These are phyloP conservation scores for Aurelia aurita complex sp. Pacific DNA, from an alignment of 30 jellyfish, hydroid and myxozoan genomes.

Conservation along the genomic window DNA sequence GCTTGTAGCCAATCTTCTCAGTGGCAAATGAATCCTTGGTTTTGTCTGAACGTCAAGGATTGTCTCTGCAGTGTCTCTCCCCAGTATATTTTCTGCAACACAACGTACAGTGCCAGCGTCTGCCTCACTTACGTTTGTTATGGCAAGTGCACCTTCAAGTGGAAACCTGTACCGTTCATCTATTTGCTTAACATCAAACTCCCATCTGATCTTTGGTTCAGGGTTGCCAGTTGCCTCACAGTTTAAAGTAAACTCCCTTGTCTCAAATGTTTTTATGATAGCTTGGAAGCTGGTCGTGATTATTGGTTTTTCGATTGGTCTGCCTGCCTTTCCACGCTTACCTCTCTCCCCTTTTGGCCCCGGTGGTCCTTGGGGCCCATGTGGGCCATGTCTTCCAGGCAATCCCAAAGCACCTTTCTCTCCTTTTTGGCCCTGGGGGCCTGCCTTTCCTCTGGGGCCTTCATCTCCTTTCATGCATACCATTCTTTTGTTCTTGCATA, in stretches of 20 bases:
- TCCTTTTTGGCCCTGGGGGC: slow-evolving; percentile 33
- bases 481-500: slow-evolving; percentile 13
- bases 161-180: slow-evolving; percentile 19
- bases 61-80: slow-evolving; percentile 19
- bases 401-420: slow-evolving; percentile 12
- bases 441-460: slow-evolving; percentile 35
- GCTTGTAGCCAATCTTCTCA: background rate
- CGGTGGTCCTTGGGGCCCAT: background rate
- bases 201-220: slow-evolving; percentile 9
- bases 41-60: slow-evolving; percentile 14
- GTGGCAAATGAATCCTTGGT: slow-evolving; percentile 10
- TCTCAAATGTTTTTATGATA: background rate
- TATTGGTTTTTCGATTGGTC: slow-evolving; percentile 23
- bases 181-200: background rate
- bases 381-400: slow-evolving; percentile 3
- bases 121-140: background rate
- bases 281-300: background rate
- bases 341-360: slow-evolving; percentile 41
- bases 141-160: slow-evolving; percentile 7
- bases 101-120: slow-evolving; percentile 16
- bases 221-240: slow-evolving; percentile 42
- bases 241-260: background rate
- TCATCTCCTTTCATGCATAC: slow-evolving; percentile 32
- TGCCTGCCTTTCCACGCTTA: slow-evolving; percentile 19
- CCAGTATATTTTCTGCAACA: slow-evolving; percentile 26